Evolutionary conservation across 2,797 vertebrate species (phyloP), one percentile per base, ranked within the genome.

Genomic region (Neosilurus mollespiculum): DNA sequence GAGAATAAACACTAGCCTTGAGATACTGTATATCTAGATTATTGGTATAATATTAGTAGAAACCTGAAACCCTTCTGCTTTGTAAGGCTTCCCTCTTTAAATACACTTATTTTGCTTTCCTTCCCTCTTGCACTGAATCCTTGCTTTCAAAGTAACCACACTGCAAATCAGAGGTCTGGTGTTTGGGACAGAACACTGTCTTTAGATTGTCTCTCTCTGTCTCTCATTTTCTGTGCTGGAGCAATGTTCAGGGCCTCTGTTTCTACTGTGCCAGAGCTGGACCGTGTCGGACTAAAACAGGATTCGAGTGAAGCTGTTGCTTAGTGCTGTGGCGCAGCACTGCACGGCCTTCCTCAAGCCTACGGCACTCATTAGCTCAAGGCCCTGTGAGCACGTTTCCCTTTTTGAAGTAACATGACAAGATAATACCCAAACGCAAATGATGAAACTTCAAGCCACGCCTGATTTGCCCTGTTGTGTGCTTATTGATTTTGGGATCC

Each of bases 111-210:
- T 69, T 73, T 56, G 54, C 22, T 78, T 89, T 87, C 84, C 77
- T 51, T 64, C 82, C 34, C 66, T 81, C 58, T 80, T 43, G 79
- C 83, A 87, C 88, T 89, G 87, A 90, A 90, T 88, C 88, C 88
- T 84, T 65, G 83, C 64, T 91, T 93, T 93, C 92, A 94, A 93
- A 94, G 87, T 87, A 88, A 93, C 93, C 93, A 89, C 92, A 93
- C 89, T 91, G 90, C 90, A 92, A 92, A 93, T 92, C 90, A 91
- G 91, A 91, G 91, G 91, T 87, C 90, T 89, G 58, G 91, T 89
- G 88, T 83, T 87, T 84, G 9, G 84, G 87, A 88, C 88, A 82
- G 80, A 12, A 24, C 78, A 80, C 66, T 64, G 43, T 54, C 37
- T 75, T 59, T 83, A 75, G 43, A 62, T 53, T 70, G 24, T 90